Percentiles rank a stretch among this genome's conserved stretches.
Conservation (phyloP, 2,113 vertebrate genomes). For the Cyanistes caeruleus region DNA sequence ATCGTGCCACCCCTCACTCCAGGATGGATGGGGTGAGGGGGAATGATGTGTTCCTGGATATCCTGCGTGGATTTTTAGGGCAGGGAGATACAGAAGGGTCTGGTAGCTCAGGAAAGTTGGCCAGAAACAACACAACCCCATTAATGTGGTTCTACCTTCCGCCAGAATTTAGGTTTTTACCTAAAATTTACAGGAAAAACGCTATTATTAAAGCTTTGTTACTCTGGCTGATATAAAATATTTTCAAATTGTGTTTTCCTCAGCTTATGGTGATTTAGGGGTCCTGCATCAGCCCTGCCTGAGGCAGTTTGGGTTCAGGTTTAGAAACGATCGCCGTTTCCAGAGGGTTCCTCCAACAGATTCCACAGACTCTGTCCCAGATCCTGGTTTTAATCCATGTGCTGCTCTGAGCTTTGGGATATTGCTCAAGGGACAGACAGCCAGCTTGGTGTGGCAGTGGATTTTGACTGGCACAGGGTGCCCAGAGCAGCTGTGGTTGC, state of each 20-base stretch:
- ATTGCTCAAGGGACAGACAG: not conserved
- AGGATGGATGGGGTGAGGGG: not conserved
- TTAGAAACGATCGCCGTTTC: not conserved
- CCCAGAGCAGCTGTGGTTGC: not conserved
- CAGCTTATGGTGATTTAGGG: not conserved
- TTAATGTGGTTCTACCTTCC: not conserved
- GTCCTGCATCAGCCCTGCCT: not conserved
- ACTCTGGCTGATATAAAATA: not conserved
- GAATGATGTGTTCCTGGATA: fast-evolving
- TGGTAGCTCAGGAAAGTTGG: not conserved
- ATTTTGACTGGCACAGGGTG: not conserved
- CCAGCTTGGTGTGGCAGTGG: not conserved
- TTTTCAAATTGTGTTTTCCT: not conserved
- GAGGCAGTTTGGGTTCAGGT: not conserved
- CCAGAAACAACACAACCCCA: not conserved
- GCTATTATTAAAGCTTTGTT: fast-evolving
- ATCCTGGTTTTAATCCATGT: not conserved
- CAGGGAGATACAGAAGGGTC: not conserved
- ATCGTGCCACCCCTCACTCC: too few species aligned
- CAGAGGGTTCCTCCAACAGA: not conserved
- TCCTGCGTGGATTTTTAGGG: not conserved
- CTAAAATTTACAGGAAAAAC: too few species aligned
- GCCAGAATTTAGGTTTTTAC: not conserved
- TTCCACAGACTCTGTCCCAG: not conserved
- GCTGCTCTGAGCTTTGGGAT: not conserved